Evolutionary conservation across 2,888 invertebrate species (phyloP).

Genomic region (Monopis laevigella): DNA sequence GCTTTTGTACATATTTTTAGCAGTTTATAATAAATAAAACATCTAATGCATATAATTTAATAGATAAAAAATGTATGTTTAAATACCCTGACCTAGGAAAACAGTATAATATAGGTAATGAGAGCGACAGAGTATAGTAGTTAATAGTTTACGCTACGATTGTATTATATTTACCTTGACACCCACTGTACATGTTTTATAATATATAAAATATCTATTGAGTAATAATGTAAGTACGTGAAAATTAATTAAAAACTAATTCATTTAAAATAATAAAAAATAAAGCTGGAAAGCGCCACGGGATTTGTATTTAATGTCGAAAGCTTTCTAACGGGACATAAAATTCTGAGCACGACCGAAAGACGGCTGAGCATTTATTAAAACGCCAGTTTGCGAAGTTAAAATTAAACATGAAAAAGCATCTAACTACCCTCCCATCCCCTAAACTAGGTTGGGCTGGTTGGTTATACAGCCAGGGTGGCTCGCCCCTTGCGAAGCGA

Average conservation of each 20-base stretch:
- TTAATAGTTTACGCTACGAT: too few species aligned
- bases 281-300: conserved; percentile 33
- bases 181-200: too few species aligned
- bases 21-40: too few species aligned
- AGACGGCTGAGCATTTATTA: conserved; percentile 58
- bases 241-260: conserved; percentile 55
- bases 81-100: too few species aligned
- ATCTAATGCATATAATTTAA: too few species aligned
- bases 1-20: too few species aligned
- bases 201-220: conserved; percentile 9
- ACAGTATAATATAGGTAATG: too few species aligned
- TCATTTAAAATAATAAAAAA: conserved; percentile 28
- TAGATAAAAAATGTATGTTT: too few species aligned
- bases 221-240: conserved; percentile 16
- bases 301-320: conserved; percentile 45
- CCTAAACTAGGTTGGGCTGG: conserved; percentile 5
- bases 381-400: conserved; percentile 63
- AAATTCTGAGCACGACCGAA: conserved; percentile 45
- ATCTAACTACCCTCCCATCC: conserved; percentile 14
- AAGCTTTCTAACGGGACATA: conserved; percentile 45
- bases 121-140: too few species aligned
- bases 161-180: too few species aligned
- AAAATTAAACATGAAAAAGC: conserved; percentile 68
- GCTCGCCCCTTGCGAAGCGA: conserved; percentile 21
- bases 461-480: conserved; percentile 3